phyloP scores from a whole-genome alignment of 2,888 invertebrate genomes.

The Diaperis boleti region DNA sequence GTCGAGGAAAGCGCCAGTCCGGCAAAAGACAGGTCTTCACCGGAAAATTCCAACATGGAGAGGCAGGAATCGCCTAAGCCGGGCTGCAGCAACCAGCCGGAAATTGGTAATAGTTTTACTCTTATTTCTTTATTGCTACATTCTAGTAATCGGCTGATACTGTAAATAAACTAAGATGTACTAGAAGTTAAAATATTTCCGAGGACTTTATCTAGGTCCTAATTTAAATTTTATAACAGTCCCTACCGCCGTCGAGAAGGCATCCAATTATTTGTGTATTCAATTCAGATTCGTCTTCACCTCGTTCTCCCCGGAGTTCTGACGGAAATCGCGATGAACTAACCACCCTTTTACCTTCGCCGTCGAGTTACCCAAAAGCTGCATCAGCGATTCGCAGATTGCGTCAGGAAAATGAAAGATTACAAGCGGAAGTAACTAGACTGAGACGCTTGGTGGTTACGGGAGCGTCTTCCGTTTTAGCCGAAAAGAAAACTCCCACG shows the following conservation, averaged over 20 bases:
- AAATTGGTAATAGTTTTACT: slow-evolving; percentile 61
- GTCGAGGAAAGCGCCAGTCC: slow-evolving; percentile 59
- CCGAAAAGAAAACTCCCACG: slow-evolving; percentile 64
- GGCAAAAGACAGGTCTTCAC: slow-evolving; percentile 56
- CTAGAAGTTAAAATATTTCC: no score
- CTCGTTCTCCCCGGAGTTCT: slow-evolving; percentile 60
- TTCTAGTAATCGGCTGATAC: no score
- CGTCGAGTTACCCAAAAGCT: slow-evolving; percentile 62
- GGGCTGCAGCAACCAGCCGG: slow-evolving; percentile 62
- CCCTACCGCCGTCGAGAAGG: neutral
- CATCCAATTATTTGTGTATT: slow-evolving; percentile 13
- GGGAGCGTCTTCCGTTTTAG: slow-evolving; percentile 73
- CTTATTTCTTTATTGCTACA: no score
- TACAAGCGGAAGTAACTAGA: slow-evolving; percentile 79
- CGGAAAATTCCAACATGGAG: slow-evolving; percentile 53
- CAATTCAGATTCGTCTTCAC: slow-evolving; percentile 60
- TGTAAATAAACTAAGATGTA: no score
- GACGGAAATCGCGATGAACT: slow-evolving; percentile 59
- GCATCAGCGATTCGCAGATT: slow-evolving; percentile 72
- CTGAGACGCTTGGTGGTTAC: slow-evolving; percentile 76
- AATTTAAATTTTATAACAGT: slow-evolving; percentile 5
- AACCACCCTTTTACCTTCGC: slow-evolving; percentile 59
- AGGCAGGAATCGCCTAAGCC: slow-evolving; percentile 63
- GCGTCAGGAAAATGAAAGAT: slow-evolving; percentile 82
- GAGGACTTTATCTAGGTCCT: no score